Evolutionary conservation across 2,113 vertebrate genomes (phyloP).

Genomic region (Cinclus cinclus): DNA sequence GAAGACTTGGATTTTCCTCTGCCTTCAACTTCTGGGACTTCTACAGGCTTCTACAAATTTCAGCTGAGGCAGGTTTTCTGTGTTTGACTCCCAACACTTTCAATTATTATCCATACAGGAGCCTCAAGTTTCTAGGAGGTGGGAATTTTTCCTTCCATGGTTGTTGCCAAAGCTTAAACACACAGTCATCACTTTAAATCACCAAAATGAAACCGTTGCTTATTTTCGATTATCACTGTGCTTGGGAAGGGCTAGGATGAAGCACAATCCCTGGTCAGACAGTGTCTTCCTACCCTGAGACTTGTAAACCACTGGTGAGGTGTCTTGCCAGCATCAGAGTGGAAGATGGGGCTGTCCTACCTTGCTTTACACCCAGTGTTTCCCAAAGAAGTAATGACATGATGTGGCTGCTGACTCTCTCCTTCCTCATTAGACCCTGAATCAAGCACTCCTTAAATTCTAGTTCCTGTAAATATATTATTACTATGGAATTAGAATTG

Average conservation of each 20-base stretch:
- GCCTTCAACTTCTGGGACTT: background rate
- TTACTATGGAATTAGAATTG: background rate
- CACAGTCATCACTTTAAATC: background rate
- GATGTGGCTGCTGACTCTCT: background rate
- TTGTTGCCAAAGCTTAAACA: background rate
- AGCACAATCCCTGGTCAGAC: background rate
- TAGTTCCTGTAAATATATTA: background rate
- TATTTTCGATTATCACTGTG: accelerated
- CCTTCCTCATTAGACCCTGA: background rate
- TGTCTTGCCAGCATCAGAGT: accelerated
- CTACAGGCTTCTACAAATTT: background rate
- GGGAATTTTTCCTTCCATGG: background rate
- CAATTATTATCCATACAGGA: background rate
- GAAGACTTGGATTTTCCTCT: background rate
- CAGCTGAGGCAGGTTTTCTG: background rate
- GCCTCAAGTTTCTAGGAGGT: background rate
- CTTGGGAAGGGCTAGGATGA: background rate
- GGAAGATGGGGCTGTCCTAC: background rate
- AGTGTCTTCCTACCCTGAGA: background rate
- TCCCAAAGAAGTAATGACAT: background rate
- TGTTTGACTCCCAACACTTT: background rate
- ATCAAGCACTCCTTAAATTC: background rate
- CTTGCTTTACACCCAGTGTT: background rate
- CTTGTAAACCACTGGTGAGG: background rate
- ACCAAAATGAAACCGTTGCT: background rate